Base-by-base conservation (phyloP, 2,888 invertebrate species). In the Herminia tarsipennalis region DNA sequence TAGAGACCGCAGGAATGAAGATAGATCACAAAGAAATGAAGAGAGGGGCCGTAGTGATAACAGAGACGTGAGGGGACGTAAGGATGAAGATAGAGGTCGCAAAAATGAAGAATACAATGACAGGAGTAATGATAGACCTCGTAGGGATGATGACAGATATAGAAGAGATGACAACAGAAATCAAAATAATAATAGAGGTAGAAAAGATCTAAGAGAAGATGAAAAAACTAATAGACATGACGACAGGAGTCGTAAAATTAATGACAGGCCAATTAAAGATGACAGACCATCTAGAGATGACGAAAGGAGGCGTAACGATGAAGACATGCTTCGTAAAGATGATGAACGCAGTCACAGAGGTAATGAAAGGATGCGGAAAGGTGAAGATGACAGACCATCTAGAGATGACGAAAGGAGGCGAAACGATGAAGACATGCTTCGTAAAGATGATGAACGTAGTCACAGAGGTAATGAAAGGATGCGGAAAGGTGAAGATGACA, bases 201-300 rank as follows among this genome's bases (percentile, higher is more conserved):
- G 63, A 12, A 61, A 18, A 37, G 62, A 56, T 28, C 49, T 40
- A 34, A 58, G 53, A 45, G 39, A 33, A 9, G 44, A 33, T 28
- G 64, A 61, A 3, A 58, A 52, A 21, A 30, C 40, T n/a, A 45
- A 47, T 21, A 53, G 60, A 10, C 36, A 56, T 21, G 49, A 49
- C 21, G 20, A 43, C 0, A 49, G 37, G 28, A 21, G 27, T 9
- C 27, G 36, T 10, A 56, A n/a, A 33, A n/a, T n/a, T n/a, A n/a
- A n/a, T n/a, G n/a, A n/a, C n/a, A n/a, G n/a, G n/a, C n/a, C n/a
- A n/a, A n/a, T n/a, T 22, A 20, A 33, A 14, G 51, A 57, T 2
- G 38, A 53, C 2, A 36, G 34, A 34, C 10, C 50, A 35, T 3
- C 22, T 1, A 37, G 32, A 24, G 59, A 56, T 29, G 53, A 56